A percentile compares a stretch with the other conserved stretches of the same genome.
Evolutionary conservation across 2,888 invertebrate species (phyloP).

Genomic region (Leptinotarsa haldemani): DNA sequence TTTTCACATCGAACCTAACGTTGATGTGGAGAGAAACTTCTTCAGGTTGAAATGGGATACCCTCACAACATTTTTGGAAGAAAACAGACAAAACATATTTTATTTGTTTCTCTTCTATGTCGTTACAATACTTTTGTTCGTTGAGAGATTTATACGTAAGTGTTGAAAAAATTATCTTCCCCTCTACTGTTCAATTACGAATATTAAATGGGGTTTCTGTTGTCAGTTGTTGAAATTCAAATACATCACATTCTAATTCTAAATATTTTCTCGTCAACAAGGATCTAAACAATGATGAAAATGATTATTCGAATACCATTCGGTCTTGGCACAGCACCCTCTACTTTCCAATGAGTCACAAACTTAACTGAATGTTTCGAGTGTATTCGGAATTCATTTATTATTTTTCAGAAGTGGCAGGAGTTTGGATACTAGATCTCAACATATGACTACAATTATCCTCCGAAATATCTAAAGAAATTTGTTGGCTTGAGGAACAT

Average conservation of each 20-base stretch:
- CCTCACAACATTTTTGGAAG: constrained; percentile 91
- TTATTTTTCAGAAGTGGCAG: not conserved
- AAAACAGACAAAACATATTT: constrained; percentile 95
- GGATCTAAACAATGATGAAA: not conserved
- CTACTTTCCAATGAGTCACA: not conserved
- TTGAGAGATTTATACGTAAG: constrained; percentile 93
- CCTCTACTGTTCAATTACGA: no score
- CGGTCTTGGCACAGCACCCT: not conserved
- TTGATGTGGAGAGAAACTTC: constrained; percentile 78
- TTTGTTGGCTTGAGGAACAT: no score
- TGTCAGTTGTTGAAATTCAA: no score
- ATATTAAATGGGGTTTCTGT: no score
- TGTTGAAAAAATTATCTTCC: not conserved
- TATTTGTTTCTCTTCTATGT: constrained; percentile 95
- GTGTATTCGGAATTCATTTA: not conserved
- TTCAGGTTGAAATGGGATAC: constrained; percentile 85
- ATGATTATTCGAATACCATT: not conserved
- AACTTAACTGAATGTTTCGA: not conserved
- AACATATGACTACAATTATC: no score
- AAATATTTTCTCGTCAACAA: no score
- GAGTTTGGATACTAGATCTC: no score
- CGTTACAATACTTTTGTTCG: constrained; percentile 92
- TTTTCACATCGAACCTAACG: constrained; percentile 87
- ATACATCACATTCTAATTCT: no score
- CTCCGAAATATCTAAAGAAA: no score